A percentile compares a stretch with the other conserved stretches of the same genome.
These are phyloP conservation scores for Pocillopora damicornis DNA, from an alignment of 64 coral and sea anemone species.

Conservation along the genomic window DNA sequence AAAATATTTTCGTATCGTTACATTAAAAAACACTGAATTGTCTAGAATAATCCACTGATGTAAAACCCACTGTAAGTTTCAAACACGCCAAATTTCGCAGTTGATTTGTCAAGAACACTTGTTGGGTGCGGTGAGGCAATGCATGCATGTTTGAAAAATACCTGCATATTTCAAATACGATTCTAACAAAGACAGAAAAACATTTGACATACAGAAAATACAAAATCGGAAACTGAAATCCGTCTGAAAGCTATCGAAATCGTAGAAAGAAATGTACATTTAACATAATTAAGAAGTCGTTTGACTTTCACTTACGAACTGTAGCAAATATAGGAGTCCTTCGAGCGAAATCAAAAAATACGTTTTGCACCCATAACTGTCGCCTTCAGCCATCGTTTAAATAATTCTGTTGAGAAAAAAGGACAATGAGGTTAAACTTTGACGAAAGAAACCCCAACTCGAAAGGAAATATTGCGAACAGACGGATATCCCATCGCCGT, in stretches of 20 bases:
- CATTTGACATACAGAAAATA: background rate
- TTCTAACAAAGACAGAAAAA: background rate
- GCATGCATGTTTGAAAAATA: constrained; percentile 6
- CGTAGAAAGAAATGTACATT: too few species aligned
- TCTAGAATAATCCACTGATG: background rate
- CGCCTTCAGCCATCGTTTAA: constrained; percentile 43
- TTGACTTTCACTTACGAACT: constrained; percentile 41
- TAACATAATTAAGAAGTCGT: background rate
- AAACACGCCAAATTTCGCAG: constrained; percentile 8
- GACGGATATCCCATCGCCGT: background rate
- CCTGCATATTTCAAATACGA: constrained; percentile 28
- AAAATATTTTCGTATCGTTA: too few species aligned
- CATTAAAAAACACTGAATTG: background rate
- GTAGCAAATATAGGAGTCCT: constrained; percentile 49
- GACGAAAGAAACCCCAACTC: background rate
- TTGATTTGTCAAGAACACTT: background rate
- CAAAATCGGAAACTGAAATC: background rate
- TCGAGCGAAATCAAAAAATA: constrained; percentile 61
- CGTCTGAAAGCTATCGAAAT: background rate
- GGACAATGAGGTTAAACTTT: background rate
- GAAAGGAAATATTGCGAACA: background rate
- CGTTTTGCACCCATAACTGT: constrained; percentile 53
- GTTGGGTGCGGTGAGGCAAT: constrained; percentile 24
- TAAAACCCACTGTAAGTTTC: background rate
- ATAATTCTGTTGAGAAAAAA: constrained; percentile 6